phyloP scores from a whole-genome alignment of 2,113 vertebrate genomes.

The Pipa parva region DNA sequence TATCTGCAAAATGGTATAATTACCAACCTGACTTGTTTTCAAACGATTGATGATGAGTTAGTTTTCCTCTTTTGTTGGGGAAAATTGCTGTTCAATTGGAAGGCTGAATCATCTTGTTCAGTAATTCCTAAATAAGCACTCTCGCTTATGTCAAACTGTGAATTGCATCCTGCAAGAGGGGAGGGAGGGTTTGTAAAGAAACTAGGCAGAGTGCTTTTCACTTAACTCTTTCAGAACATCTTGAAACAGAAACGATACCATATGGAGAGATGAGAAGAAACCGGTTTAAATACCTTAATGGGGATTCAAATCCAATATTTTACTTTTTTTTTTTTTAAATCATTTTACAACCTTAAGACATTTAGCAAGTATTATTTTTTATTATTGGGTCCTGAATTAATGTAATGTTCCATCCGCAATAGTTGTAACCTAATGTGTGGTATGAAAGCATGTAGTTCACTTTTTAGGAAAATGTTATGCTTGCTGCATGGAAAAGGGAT shows the following conservation, averaged over 20 bases:
- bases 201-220: constrained; percentile 22
- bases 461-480: too few species aligned
- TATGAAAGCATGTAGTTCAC: too few species aligned
- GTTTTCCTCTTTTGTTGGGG: constrained; percentile 56
- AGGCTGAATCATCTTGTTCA: constrained; percentile 57
- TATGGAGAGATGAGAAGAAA: too few species aligned
- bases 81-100: constrained; percentile 64
- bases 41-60: constrained; percentile 55
- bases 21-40: constrained; percentile 65
- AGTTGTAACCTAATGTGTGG: too few species aligned
- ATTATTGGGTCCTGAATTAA: too few species aligned
- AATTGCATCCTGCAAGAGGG: constrained; percentile 55
- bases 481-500: too few species aligned
- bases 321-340: too few species aligned
- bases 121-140: constrained; percentile 50
- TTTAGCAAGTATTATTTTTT: too few species aligned
- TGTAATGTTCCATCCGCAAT: neutral
- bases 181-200: constrained; percentile 41
- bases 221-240: constrained; percentile 6
- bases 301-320: too few species aligned
- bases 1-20: constrained; percentile 64
- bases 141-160: constrained; percentile 55
- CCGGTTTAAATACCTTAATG: too few species aligned
- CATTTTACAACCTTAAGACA: too few species aligned
- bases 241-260: too few species aligned